phyloP scores from a whole-genome alignment of 2,797 vertebrate species.

The Erpetoichthys calabaricus region DNA sequence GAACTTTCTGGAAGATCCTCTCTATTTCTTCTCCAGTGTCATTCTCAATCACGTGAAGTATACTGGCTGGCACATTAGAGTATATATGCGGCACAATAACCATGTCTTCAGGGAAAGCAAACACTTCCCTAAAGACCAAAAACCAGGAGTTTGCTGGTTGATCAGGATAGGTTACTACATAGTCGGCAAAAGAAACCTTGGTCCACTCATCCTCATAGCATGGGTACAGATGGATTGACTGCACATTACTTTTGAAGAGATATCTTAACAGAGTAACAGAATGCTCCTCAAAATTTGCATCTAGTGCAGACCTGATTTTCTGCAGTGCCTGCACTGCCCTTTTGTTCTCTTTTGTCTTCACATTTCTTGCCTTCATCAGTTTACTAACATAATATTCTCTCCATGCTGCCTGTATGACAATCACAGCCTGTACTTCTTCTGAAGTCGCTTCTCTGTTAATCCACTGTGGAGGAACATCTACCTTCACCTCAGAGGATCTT shows the following conservation, averaged over 20 bases:
- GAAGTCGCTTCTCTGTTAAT: slow-evolving; percentile 37
- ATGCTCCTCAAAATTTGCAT: slow-evolving; percentile 53
- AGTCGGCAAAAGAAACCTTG: slow-evolving; percentile 59
- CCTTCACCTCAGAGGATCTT: too few species aligned
- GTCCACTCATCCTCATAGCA: slow-evolving; percentile 68
- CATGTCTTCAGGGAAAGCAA: slow-evolving; percentile 63
- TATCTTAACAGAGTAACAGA: slow-evolving; percentile 59
- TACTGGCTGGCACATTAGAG: slow-evolving; percentile 45
- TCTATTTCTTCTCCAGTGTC: slow-evolving; percentile 70
- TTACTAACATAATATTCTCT: slow-evolving; percentile 40
- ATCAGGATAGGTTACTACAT: slow-evolving; percentile 47
- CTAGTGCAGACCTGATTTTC: slow-evolving; percentile 55
- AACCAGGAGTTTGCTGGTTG: slow-evolving; percentile 57
- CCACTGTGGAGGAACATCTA: slow-evolving; percentile 16
- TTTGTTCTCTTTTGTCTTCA: slow-evolving; percentile 65
- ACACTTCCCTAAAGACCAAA: slow-evolving; percentile 81
- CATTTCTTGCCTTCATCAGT: slow-evolving; percentile 46
- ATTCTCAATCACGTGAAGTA: slow-evolving; percentile 73
- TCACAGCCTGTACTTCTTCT: slow-evolving; percentile 44
- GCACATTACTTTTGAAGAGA: slow-evolving; percentile 54
- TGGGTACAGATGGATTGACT: slow-evolving; percentile 45
- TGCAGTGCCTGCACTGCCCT: slow-evolving; percentile 47
- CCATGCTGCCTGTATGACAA: slow-evolving; percentile 58
- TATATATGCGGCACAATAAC: slow-evolving; percentile 59
- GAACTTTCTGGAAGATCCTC: slow-evolving; percentile 53